These are phyloP conservation scores for Drosophila greeni DNA, from an alignment of 2,888 invertebrate genomes.

Conservation along the genomic window DNA sequence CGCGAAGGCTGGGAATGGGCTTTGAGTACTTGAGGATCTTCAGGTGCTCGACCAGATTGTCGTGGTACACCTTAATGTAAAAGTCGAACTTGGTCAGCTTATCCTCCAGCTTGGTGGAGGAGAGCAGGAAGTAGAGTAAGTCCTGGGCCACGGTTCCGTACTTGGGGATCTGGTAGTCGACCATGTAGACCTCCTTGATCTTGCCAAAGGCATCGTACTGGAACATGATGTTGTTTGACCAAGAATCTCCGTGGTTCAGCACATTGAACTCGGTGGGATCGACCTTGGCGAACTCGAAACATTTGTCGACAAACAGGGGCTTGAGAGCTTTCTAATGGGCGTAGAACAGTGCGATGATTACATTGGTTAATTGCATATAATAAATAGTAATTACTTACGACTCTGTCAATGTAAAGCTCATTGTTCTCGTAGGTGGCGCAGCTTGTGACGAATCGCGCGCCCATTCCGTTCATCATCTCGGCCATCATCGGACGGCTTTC, in stretches of 20 bases:
- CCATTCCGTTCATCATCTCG: conserved; percentile 34
- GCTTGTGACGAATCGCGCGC: conserved; percentile 33
- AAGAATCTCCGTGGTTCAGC: conserved; percentile 69
- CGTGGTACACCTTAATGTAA: conserved; percentile 72
- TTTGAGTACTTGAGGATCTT: conserved; percentile 68
- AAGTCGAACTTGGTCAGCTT: conserved; percentile 74
- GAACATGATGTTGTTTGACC: conserved; percentile 75
- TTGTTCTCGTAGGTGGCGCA: conserved; percentile 47
- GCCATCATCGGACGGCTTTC: conserved; percentile 27
- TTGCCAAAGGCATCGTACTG: conserved; percentile 63
- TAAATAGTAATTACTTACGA: conserved; percentile 49
- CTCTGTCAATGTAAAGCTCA: conserved; percentile 49
- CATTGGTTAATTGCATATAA: neutral
- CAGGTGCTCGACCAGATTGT: conserved; percentile 64
- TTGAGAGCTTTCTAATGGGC: conserved; percentile 39
- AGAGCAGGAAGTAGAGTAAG: conserved; percentile 71
- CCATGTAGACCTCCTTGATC: conserved; percentile 64
- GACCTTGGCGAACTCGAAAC: conserved; percentile 33
- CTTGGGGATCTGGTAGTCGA: conserved; percentile 74
- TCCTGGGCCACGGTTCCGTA: conserved; percentile 72
- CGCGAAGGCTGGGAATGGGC: conserved; percentile 62
- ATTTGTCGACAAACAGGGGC: conserved; percentile 41
- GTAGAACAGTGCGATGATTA: neutral
- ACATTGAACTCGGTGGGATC: conserved; percentile 67
- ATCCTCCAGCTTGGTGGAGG: conserved; percentile 70